phyloP scores from a whole-genome alignment of 2,113 vertebrate genomes.

The Pongo abelii region DNA sequence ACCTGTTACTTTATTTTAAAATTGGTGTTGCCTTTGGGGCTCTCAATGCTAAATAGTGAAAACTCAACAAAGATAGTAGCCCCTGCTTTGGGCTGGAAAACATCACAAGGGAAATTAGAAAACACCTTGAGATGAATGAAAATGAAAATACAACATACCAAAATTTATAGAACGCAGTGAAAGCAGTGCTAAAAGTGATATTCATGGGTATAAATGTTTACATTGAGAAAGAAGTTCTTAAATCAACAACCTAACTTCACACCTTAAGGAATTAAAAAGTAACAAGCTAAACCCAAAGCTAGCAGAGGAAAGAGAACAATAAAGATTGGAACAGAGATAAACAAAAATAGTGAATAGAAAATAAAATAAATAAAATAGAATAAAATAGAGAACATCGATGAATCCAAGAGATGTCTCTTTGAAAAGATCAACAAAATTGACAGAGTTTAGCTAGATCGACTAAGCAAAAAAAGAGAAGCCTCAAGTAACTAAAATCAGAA shows the following conservation, averaged over 20 bases:
- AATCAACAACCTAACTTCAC: not conserved
- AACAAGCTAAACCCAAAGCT: not conserved
- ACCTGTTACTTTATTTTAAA: constrained; percentile 35
- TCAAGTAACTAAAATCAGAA: not conserved
- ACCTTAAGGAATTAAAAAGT: not conserved
- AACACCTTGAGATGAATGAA: not conserved
- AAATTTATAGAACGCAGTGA: not conserved
- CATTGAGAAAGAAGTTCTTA: not conserved
- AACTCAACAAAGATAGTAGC: not conserved
- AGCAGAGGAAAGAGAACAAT: not conserved
- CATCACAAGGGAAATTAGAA: not conserved
- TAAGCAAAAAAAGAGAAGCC: not conserved
- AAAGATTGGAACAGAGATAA: not conserved
- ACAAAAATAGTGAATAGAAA: not conserved
- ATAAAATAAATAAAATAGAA: not conserved
- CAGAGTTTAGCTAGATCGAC: not conserved
- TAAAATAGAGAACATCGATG: not conserved
- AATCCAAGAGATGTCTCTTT: not conserved
- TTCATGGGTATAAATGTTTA: not conserved
- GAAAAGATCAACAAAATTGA: not conserved
- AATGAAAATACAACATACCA: not conserved
- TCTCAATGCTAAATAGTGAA: not conserved
- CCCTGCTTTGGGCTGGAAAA: constrained; percentile 1
- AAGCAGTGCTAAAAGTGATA: not conserved
- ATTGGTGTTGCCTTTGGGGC: not conserved